A percentile compares a stretch with the other conserved stretches of the same genome.
These are phyloP conservation scores for Saccopteryx leptura DNA, from an alignment of 2,113 vertebrate genomes.

Conservation along the genomic window DNA sequence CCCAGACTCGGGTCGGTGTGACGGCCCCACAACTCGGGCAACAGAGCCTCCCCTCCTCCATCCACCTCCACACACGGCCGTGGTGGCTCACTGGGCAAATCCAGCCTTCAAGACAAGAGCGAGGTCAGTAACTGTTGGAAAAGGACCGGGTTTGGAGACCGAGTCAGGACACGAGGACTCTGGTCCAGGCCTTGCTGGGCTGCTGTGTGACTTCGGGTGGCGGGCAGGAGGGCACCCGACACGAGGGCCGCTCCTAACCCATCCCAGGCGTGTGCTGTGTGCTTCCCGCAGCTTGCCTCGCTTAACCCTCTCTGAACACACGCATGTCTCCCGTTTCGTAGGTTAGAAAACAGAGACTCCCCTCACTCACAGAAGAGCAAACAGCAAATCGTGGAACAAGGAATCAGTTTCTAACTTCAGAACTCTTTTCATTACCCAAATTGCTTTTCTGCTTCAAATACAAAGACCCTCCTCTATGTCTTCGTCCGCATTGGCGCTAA, in stretches of 20 bases:
- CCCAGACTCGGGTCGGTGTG: too few species aligned
- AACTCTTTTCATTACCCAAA: constrained; percentile 33
- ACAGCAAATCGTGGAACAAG: background rate
- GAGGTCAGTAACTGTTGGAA: background rate
- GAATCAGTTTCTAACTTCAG: background rate
- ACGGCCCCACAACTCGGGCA: too few species aligned
- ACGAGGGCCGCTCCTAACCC: background rate
- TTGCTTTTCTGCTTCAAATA: background rate
- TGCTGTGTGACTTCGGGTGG: background rate
- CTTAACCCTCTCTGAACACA: background rate
- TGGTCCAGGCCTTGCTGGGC: background rate
- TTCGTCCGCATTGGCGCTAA: background rate
- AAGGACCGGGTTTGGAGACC: background rate
- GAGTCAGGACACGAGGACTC: background rate
- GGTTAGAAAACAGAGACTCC: background rate
- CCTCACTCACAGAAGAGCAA: background rate
- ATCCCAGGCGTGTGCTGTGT: background rate
- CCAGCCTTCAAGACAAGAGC: background rate
- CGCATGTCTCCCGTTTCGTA: background rate
- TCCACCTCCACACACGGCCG: rapidly evolving
- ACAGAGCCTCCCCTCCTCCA: too few species aligned
- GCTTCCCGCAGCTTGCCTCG: background rate
- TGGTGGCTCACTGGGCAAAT: background rate
- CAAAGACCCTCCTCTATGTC: background rate
- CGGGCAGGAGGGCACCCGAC: background rate